phyloP scores from a whole-genome alignment of 2,113 vertebrate species.

The Aptenodytes patagonicus region DNA sequence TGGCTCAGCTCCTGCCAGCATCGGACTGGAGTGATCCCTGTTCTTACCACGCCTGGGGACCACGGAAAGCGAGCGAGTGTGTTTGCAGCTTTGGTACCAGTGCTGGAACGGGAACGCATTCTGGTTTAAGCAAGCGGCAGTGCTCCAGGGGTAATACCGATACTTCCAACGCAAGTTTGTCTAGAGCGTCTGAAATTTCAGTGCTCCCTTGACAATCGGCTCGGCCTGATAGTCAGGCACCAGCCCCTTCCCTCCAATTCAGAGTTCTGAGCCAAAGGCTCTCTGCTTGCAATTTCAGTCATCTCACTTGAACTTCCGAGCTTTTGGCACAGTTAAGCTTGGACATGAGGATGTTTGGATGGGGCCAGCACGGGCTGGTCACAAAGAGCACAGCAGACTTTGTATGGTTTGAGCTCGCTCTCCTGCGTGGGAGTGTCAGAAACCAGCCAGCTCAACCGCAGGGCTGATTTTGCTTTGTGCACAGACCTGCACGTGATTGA shows the following conservation, averaged over 20 bases:
- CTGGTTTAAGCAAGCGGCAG: rapidly evolving
- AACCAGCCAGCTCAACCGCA: neutral
- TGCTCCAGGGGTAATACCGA: rapidly evolving
- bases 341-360: neutral
- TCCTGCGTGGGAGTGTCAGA: neutral
- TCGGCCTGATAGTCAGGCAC: neutral
- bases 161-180: neutral
- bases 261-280: neutral
- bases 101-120: rapidly evolving
- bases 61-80: rapidly evolving
- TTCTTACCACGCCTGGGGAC: rapidly evolving
- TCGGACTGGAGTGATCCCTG: rapidly evolving
- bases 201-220: neutral
- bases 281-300: neutral
- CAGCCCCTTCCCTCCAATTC: neutral
- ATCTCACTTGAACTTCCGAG: neutral
- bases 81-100: neutral
- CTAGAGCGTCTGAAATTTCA: neutral
- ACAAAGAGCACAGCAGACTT: neutral
- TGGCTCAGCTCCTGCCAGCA: neutral
- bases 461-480: neutral
- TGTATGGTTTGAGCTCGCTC: neutral
- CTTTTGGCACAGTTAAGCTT: neutral
- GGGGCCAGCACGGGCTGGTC: rapidly evolving
- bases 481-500: rapidly evolving